Conservation (phyloP, 2,888 invertebrate species). For the Oxycera nigricornis region DNA sequence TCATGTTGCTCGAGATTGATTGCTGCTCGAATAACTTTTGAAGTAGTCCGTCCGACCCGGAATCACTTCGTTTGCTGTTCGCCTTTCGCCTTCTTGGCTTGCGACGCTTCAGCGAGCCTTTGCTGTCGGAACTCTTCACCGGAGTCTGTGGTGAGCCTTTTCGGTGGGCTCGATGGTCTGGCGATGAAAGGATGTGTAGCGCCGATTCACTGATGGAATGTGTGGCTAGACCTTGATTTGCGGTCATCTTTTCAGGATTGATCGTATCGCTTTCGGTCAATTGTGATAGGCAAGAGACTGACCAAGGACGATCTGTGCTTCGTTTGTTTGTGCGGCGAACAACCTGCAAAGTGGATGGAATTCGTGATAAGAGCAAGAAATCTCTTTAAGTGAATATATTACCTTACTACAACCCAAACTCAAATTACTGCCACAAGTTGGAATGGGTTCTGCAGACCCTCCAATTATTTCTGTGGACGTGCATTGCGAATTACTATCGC, state of each 20-base stretch:
- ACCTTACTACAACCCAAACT: constrained; percentile 53
- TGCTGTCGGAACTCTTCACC: constrained; percentile 58
- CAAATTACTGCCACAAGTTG: constrained; percentile 53
- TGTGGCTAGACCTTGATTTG: constrained; percentile 66
- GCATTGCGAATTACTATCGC: constrained; percentile 63
- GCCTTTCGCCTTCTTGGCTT: constrained; percentile 58
- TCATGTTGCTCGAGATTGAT: constrained; percentile 73
- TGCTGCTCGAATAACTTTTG: constrained; percentile 74
- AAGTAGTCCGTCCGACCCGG: constrained; percentile 65
- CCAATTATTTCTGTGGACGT: constrained; percentile 64
- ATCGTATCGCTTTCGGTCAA: constrained; percentile 64
- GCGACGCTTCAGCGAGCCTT: constrained; percentile 60
- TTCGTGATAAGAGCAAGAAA: not conserved
- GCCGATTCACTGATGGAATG: constrained; percentile 92
- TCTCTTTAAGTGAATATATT: not conserved
- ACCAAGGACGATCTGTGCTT: constrained; percentile 76
- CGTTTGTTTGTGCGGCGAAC: constrained; percentile 64
- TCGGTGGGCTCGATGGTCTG: constrained; percentile 50
- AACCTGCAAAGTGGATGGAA: constrained; percentile 63
- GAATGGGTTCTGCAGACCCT: constrained; percentile 67
- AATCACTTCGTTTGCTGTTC: constrained; percentile 64
- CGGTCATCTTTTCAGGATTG: constrained; percentile 58
- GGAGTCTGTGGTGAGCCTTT: constrained; percentile 48
- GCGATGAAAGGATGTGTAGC: constrained; percentile 73
- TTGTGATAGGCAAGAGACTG: constrained; percentile 85